These are phyloP conservation scores for Brachyistius frenatus DNA, from an alignment of 2,113 vertebrate genomes.

Conservation along the genomic window DNA sequence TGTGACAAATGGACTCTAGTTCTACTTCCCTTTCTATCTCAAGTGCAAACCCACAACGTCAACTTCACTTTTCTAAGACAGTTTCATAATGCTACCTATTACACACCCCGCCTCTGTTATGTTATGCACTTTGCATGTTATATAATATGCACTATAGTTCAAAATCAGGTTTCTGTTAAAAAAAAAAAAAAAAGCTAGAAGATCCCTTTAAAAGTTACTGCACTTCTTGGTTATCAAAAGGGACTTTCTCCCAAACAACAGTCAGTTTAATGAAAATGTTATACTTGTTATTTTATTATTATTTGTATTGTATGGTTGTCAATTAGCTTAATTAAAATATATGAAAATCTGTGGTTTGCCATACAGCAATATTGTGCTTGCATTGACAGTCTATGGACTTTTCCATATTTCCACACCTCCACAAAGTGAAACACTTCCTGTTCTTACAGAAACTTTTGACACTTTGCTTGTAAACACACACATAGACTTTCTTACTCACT, in stretches of 20 bases:
- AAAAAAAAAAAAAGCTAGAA: background rate
- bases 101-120: background rate
- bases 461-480: background rate
- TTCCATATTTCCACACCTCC: background rate
- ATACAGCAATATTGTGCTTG: too few relatives aligned
- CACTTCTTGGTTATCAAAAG: background rate
- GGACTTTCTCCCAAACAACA: too few relatives aligned
- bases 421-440: background rate
- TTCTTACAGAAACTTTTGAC: slow-evolving; percentile 9
- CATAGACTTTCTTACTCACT: background rate
- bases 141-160: background rate
- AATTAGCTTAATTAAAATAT: background rate
- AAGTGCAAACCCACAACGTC: slow-evolving; percentile 12
- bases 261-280: too few relatives aligned
- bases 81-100: slow-evolving; percentile 21
- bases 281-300: too few relatives aligned
- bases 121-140: background rate
- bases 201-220: background rate
- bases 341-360: background rate
- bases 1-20: slow-evolving; percentile 15
- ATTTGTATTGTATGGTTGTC: background rate
- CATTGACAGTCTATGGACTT: background rate
- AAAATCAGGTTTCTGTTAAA: background rate
- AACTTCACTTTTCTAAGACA: slow-evolving; percentile 35
- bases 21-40: slow-evolving; percentile 57